Evolutionary conservation across 1,140 invertebrate genomes (phyloP).

Genomic region (Pogonomyrmex barbatus): DNA sequence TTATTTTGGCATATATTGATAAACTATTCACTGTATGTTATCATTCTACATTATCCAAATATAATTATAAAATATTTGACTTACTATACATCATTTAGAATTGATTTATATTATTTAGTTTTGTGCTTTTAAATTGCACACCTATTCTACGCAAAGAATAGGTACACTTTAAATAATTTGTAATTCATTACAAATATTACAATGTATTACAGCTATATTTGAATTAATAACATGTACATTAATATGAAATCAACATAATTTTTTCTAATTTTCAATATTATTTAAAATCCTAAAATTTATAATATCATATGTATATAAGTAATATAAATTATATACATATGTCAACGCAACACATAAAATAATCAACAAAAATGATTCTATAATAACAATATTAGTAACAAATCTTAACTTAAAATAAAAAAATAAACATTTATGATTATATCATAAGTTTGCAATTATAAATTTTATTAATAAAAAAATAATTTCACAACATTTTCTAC

Average conservation of each 20-base stretch:
- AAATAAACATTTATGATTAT: not conserved
- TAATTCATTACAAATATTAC: slow-evolving; percentile 59
- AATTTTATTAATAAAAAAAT: slow-evolving; percentile 5
- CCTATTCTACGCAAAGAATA: slow-evolving; percentile 42
- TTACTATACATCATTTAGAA: slow-evolving; percentile 56
- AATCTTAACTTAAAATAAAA: not conserved
- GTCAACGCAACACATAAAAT: not conserved
- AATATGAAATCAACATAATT: not conserved
- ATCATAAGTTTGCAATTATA: not conserved
- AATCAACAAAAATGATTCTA: slow-evolving; percentile 5
- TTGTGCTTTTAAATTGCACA: slow-evolving; percentile 14
- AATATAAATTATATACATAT: not conserved
- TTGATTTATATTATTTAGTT: slow-evolving; percentile 24
- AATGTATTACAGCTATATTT: slow-evolving; percentile 38
- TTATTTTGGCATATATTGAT: slow-evolving; percentile 79
- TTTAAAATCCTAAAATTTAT: not conserved
- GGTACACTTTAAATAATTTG: slow-evolving; percentile 52
- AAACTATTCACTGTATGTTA: slow-evolving; percentile 38
- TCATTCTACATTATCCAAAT: slow-evolving; percentile 66
- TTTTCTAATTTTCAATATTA: slow-evolving; percentile 1
- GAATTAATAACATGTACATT: slow-evolving; percentile 5
- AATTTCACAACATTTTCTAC: not conserved
- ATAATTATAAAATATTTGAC: slow-evolving; percentile 47
- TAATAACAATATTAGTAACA: not conserved
- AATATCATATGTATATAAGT: not conserved